Percentiles rank a stretch among this genome's conserved stretches.
Evolutionary conservation across 2,797 vertebrate species (phyloP).

Genomic region (Clarias pachynema): DNA sequence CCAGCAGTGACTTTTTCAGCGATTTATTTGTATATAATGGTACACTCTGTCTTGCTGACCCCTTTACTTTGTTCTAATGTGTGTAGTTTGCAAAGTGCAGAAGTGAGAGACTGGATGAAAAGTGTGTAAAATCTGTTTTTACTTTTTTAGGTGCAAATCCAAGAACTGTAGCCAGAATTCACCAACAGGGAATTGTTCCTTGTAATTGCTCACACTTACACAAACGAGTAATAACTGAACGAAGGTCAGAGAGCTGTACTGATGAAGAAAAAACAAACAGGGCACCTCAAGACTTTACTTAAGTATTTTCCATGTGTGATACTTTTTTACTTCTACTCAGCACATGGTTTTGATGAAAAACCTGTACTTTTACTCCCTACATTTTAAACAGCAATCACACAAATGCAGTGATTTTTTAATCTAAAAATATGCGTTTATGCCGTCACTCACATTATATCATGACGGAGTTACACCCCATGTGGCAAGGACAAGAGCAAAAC

Average conservation of each 20-base stretch:
- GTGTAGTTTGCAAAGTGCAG: neutral
- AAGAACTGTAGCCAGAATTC: neutral
- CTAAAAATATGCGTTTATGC: too few species aligned
- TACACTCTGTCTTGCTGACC: neutral
- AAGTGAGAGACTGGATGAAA: neutral
- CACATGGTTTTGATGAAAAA: too few species aligned
- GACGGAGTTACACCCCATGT: too few species aligned
- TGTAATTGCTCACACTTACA: slow-evolving; percentile 15
- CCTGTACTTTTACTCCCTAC: too few species aligned
- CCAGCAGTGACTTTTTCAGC: too few species aligned
- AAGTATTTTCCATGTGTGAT: too few species aligned
- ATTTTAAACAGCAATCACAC: too few species aligned
- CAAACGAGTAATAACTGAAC: neutral
- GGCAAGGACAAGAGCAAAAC: too few species aligned
- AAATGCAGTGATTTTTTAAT: too few species aligned
- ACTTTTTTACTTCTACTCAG: too few species aligned
- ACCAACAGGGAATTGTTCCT: neutral
- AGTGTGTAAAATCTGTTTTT: neutral
- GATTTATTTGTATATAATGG: neutral
- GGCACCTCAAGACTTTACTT: neutral
- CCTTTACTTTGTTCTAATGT: neutral
- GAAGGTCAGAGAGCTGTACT: neutral
- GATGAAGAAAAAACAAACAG: slow-evolving; percentile 1
- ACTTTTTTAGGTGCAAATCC: neutral
- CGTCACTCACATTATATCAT: too few species aligned